Percentiles rank a stretch among this genome's conserved stretches.
phyloP scores from a whole-genome alignment of 2,888 invertebrate species.

The Agriopis leucophaearia region DNA sequence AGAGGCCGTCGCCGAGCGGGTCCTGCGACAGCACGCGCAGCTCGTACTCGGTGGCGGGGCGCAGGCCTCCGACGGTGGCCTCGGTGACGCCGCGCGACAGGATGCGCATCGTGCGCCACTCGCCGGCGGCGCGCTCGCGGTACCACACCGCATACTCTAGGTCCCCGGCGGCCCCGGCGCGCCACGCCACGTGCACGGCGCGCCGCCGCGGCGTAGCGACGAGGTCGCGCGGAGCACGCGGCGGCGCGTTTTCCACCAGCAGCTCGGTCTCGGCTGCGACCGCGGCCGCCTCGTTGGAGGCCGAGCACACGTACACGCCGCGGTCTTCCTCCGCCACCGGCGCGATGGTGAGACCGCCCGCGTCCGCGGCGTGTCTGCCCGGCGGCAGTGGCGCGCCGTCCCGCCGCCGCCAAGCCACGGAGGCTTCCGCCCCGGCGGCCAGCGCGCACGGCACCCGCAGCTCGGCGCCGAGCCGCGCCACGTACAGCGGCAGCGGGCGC shows the following conservation, averaged over 20 bases:
- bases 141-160: constrained; percentile 96
- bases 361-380: constrained; percentile 89
- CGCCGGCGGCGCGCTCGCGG: constrained; percentile 89
- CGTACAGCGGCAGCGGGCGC: constrained; percentile 94
- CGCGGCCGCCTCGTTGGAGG: constrained; percentile 95
- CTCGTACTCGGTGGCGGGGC: constrained; percentile 93
- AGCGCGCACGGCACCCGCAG: constrained; percentile 93
- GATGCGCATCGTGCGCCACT: constrained; percentile 94
- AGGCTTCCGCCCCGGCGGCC: constrained; percentile 76
- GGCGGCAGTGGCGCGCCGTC: constrained; percentile 90
- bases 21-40: constrained; percentile 96
- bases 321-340: constrained; percentile 94
- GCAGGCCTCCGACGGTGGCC: constrained; percentile 92
- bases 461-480: constrained; percentile 92
- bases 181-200: constrained; percentile 93
- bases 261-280: constrained; percentile 93
- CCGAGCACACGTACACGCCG: constrained; percentile 94
- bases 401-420: constrained; percentile 80
- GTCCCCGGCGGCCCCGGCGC: constrained; percentile 90
- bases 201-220: constrained; percentile 89
- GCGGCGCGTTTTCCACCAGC: constrained; percentile 94
- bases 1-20: constrained; percentile 94
- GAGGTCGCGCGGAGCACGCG: constrained; percentile 96
- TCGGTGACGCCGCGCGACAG: constrained; percentile 90
- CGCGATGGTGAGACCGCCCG: constrained; percentile 94